These are phyloP conservation scores for Acipenser transmontanus DNA, from an alignment of 2,797 vertebrate species.

Conservation along the genomic window DNA sequence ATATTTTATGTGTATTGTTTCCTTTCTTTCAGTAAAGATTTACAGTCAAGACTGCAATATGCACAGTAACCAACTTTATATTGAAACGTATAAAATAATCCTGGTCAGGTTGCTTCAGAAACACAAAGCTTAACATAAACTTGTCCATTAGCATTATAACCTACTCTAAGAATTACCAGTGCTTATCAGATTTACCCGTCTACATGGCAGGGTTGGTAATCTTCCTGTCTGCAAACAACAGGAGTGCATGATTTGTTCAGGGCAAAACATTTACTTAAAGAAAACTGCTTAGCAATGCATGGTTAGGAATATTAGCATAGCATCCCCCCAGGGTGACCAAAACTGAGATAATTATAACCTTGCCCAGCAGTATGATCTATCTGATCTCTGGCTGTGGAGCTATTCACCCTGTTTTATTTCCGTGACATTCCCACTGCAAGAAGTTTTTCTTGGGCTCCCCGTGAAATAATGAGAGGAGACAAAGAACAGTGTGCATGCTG, in stretches of 20 bases:
- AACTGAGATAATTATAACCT: conserved; percentile 41
- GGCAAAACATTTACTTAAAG: conserved; percentile 31
- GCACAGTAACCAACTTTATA: no score
- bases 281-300: conserved; percentile 18
- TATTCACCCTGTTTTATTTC: conserved; percentile 35
- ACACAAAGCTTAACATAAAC: no score
- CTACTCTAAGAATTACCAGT: not conserved
- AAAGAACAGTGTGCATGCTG: conserved; percentile 34
- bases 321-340: conserved; percentile 23
- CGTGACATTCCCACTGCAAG: conserved; percentile 35
- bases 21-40: no score
- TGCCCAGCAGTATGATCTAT: conserved; percentile 28
- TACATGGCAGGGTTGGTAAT: conserved; percentile 15
- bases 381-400: conserved; percentile 23
- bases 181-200: conserved; percentile 8
- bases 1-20: not conserved
- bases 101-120: no score
- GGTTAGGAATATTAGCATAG: conserved; percentile 16
- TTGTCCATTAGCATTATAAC: no score
- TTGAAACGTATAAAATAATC: no score
- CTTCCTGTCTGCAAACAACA: conserved; percentile 1
- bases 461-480: conserved; percentile 33
- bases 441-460: conserved; percentile 26
- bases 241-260: not conserved
- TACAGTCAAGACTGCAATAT: no score